Evolutionary conservation across 2,113 vertebrate genomes (phyloP), one percentile per base, ranked within the genome.

Genomic region (Junco hyemalis): DNA sequence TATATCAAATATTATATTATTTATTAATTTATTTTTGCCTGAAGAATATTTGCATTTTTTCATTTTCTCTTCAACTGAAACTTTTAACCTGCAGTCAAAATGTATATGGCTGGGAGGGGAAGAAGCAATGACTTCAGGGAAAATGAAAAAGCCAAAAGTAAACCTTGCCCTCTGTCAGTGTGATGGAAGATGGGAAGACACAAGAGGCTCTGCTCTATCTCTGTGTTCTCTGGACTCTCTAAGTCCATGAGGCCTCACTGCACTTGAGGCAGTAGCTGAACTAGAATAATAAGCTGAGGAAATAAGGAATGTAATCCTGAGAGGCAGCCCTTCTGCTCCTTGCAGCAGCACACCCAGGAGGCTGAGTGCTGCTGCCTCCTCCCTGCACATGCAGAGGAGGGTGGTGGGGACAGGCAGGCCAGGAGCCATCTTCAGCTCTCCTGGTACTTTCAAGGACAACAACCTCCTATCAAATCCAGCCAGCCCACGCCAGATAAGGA

Each of bases 201-300:
- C 31, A 48, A 36, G 47, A 74, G 35, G 36, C 57, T 92, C 48
- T 88, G 44, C 40, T 90, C 53, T 36, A 24, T 14, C 23, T 60
- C 35, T 16, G 5, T 0, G 0, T 35, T 65, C 42, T 73, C 47
- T 1, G 2, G 47, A 18, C 35, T 73, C 54, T 1, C 1, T 0
- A 1, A 72, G 21, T 5, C 31, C 35, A 23, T 2, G 40, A 47
- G 33, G 45, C 45, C 42, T 24, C 26, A 15, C 5, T 2, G 11
- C 36, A 23, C 25, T 54, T 40, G 21, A 65, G 20, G 31, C 14
- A 77, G 36, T 19, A 3, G 5, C 45, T 3, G 1, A 70, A 61
- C 47, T 11, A 48, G 31, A 78, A 44, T 4, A 64, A n/a, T 3
- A 31, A 44, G 5, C 22, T 40, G 25, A 66, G 16, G 28, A 90